phyloP scores from a whole-genome alignment of 2,888 invertebrate species.

The Calliopum simillimum region DNA sequence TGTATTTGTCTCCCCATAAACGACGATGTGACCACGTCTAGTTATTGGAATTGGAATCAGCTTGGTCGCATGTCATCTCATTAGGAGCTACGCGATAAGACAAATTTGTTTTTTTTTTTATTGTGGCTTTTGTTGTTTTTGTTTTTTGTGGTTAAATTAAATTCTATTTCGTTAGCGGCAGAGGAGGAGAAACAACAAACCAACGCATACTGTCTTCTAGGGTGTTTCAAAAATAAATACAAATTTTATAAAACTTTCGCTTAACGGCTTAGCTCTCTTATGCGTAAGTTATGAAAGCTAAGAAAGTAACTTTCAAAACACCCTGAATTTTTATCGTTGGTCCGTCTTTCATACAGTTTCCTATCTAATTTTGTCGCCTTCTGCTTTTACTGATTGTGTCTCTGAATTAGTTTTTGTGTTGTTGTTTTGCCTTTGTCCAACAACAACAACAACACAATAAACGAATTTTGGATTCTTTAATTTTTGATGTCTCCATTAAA shows the following conservation, averaged over 20 bases:
- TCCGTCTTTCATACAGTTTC: too few species aligned
- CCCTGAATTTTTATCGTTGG: too few species aligned
- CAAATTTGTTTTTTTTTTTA: slow-evolving; percentile 58
- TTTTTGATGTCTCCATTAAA: slow-evolving; percentile 60
- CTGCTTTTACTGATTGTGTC: slow-evolving; percentile 10
- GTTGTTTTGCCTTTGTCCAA: slow-evolving; percentile 11
- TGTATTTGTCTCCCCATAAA: slow-evolving; percentile 62
- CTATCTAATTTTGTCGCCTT: slow-evolving; percentile 23
- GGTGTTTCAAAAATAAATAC: too few species aligned
- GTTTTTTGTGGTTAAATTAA: slow-evolving; percentile 5
- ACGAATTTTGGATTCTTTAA: slow-evolving; percentile 29
- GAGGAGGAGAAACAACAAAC: not conserved
- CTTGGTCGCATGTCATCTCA: slow-evolving; percentile 63
- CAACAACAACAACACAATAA: slow-evolving; percentile 37
- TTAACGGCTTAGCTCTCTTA: too few species aligned
- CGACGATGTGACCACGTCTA: slow-evolving; percentile 45
- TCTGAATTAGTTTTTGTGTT: slow-evolving; percentile 27
- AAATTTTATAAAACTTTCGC: too few species aligned
- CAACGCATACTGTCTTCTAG: not conserved
- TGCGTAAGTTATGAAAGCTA: too few species aligned
- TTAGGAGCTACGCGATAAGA: slow-evolving; percentile 64
- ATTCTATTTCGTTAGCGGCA: not conserved
- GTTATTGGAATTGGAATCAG: slow-evolving; percentile 50
- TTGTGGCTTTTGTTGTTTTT: not conserved
- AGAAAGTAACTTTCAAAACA: too few species aligned